Evolutionary conservation across 1,140 invertebrate species (phyloP), one percentile per base, ranked within the genome.

Genomic region (Leptonema lineaticorne): DNA sequence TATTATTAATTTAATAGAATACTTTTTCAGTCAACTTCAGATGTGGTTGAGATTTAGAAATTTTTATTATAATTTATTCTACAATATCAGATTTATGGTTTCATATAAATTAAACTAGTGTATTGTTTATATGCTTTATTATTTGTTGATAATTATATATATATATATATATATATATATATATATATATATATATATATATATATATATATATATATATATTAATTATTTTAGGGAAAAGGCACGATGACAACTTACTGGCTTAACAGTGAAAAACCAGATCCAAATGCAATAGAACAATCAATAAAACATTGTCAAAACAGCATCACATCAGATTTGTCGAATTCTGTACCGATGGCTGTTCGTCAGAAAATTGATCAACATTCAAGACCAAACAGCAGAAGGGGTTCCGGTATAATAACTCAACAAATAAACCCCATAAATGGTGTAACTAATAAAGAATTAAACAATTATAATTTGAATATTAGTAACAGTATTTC

Each of bases 241-340:
- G 93, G 93, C 0, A 87, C 86, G 75, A 89, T 94, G 84, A 89
- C 88, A 18, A 96, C 94, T 0, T 96, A 94, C 76, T 97, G 94
- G 95, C 80, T 97, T 18, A 82, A 88, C 4, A 92, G 93, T 24
- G 90, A 92, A 53, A 80, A 78, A 70, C 45, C 24, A 18, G 45
- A 69, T 71, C 73, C 58, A 27, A 63, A 29, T 7, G 22, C 33
- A 20, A 14, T 9, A 50, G 28, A 29, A 5, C 3, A 28, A 1
- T 8, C 26, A 62, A 62, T 30, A 27, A 37, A 20, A n/a, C 14
- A 24, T 26, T 26, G 24, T 60, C 11, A 9, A 24, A 5, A 41
- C 28, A 41, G 27, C 14, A 22, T 26, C 2, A 11, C 11, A 16
- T 41, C 33, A 11, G 20, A 62, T 16, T 24, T n/a, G 5, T 11